Evolutionary conservation across 2,888 invertebrate species (phyloP).

Genomic region (Dugesia japonica): DNA sequence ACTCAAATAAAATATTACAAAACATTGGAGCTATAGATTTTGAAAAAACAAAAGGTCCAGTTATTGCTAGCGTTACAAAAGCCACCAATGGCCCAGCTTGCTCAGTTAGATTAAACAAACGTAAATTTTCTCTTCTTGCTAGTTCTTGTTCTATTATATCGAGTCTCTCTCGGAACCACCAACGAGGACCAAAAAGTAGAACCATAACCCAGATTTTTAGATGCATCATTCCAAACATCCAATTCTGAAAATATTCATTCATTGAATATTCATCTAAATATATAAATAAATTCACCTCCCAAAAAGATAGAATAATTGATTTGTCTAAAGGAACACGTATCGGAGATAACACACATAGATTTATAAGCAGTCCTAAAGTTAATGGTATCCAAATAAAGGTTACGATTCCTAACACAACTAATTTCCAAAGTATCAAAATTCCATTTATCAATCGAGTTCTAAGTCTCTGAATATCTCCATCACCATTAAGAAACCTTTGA

Average conservation of each 20-base stretch:
- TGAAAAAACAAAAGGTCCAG: slow-evolving; percentile 24
- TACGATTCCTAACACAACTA: slow-evolving; percentile 4
- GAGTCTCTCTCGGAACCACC: slow-evolving; percentile 20
- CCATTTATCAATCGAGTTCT: background rate
- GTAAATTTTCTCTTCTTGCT: background rate
- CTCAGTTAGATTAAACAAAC: background rate
- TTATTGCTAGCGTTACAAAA: background rate
- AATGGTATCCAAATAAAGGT: background rate
- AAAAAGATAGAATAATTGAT: slow-evolving; percentile 24
- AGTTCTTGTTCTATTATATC: slow-evolving; percentile 22
- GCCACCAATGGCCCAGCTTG: background rate
- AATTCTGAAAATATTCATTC: slow-evolving; percentile 2
- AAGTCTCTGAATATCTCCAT: background rate
- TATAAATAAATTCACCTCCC: slow-evolving; percentile 24
- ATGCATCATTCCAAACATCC: slow-evolving; percentile 30
- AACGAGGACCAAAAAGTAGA: slow-evolving; percentile 22
- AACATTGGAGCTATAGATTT: slow-evolving; percentile 1
- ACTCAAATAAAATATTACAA: no score
- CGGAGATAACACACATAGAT: slow-evolving; percentile 23
- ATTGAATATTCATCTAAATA: no score
- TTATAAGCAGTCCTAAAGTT: slow-evolving; percentile 17
- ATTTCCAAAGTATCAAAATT: slow-evolving; percentile 9
- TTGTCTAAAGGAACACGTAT: slow-evolving; percentile 29
- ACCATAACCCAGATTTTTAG: slow-evolving; percentile 20
- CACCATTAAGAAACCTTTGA: slow-evolving; percentile 1